phyloP scores from a whole-genome alignment of 2,888 invertebrate species.

The Malthinus seriepunctatus region DNA sequence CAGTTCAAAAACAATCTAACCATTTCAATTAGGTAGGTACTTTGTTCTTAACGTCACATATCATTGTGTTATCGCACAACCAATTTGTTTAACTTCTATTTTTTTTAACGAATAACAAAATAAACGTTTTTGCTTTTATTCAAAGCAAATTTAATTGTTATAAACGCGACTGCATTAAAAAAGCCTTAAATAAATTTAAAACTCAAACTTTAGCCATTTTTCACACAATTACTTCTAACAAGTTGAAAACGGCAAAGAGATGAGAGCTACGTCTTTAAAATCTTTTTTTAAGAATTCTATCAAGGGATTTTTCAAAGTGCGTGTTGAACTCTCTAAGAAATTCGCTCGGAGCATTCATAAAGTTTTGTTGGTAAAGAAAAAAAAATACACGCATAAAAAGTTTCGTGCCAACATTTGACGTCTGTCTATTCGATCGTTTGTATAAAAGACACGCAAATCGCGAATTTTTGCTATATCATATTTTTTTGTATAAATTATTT shows the following conservation, averaged over 20 bases:
- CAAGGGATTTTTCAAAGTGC: conserved; percentile 21
- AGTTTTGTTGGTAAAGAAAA: conserved; percentile 14
- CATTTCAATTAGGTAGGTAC: too few relatives aligned
- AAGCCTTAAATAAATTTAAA: neutral
- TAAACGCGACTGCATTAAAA: too few relatives aligned
- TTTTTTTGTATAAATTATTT: neutral
- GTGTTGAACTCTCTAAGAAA: conserved; percentile 19
- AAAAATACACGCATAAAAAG: conserved; percentile 19
- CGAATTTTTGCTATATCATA: neutral
- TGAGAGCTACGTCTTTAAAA: conserved; percentile 10
- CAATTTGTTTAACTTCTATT: too few relatives aligned
- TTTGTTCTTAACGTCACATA: too few relatives aligned
- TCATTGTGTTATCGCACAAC: too few relatives aligned
- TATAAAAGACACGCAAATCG: neutral
- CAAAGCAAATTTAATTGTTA: too few relatives aligned
- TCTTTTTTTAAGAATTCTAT: conserved; percentile 9
- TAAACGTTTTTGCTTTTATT: too few relatives aligned
- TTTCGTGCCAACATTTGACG: conserved; percentile 14
- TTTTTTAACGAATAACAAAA: too few relatives aligned
- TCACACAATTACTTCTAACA: conserved; percentile 6
- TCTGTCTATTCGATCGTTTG: conserved; percentile 1
- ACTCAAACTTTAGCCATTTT: conserved; percentile 6
- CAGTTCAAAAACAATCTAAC: too few relatives aligned
- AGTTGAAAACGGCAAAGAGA: conserved; percentile 8
- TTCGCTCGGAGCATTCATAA: conserved; percentile 21